Base-by-base conservation (phyloP, 2,888 invertebrate species). In the Lysandra bellargus region DNA sequence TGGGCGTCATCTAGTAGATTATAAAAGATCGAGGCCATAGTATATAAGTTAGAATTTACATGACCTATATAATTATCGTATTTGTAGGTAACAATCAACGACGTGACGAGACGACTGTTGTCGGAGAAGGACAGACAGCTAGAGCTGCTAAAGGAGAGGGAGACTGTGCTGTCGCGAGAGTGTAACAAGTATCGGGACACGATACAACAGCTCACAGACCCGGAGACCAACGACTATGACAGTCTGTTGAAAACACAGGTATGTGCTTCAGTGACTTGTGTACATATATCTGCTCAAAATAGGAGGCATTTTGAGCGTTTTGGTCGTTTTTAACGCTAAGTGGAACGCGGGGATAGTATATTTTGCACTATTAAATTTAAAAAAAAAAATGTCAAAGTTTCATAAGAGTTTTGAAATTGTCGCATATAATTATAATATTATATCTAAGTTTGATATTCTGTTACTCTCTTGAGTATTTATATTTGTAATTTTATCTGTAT, bases 121-220 rank as follows among this genome's bases (percentile, higher is more conserved):
- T 95, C 95, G 4, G 97, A 97, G 83, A 97, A 97, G 88, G 97
- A 97, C 83, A 93, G 95, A 14, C 96, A 97, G 85, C 90, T 97
- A 82, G 96, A 97, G 79, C 88, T 95, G 82, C 86, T 97, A 80
- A 93, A 96, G n/a, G 95, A 96, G 80, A 93, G 96, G 77, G 96
- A 96, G 85, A 89, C 91, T 37, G 89, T 95, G 37, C 88, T 97
- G 3, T 89, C 92, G 14, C 95, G 96, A 78, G 97, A 97, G 85
- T 96, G 96, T 83, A 92, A 92, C 81, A 96, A 96, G 86, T 95
- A 97, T 84, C 96, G 96, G 83, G 95, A 95, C 79, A 96, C 96
- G 0, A 96, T 97, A 81, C 96, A 96, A 83, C 95, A 96, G 84
- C 91, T 97, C 64, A 95, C 96, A 0, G 96, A 96, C 84, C 95